Base-by-base conservation (phyloP, 2,888 invertebrate species). In the Netelia melanura region DNA sequence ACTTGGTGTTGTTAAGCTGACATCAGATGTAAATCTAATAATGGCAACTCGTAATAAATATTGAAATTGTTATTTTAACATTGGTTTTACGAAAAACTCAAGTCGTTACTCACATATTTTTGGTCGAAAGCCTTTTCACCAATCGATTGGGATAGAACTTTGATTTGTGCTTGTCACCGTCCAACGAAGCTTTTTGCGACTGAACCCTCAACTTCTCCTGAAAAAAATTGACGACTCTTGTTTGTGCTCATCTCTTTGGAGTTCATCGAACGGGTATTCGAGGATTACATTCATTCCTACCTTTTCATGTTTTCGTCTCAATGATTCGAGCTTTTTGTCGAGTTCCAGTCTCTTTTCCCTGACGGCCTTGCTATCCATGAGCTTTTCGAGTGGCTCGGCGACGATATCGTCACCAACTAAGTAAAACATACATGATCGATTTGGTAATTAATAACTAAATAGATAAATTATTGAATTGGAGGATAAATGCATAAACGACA, bases 311-410 rank as follows among this genome's bases (percentile, higher is more conserved):
- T 98, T 98, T 91, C 97, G 96, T 76, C 97, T 95, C 81, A 98
- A 92, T 43, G 96, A 95, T 89, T 98, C 98, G 79, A 99, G 93
- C 92, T 98, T 98, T 92, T 98, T 98, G 78, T 98, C 97, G 87
- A 98, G 94, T 93, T 98, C 98, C 0, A 96, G 91, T 62, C 96
- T 96, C 91, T 98, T 98, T 90, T 98, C 98, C 78, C 96, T 96
- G 14, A 98, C 97, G 61, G 96, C 92, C 94, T 98, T 98, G 92
- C 96, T 96, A 5, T 97, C 97, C 91, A 98, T 95, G 23, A 99
- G 95, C 88, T 96, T 96, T 21, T 98, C 97, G 68, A 98, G 93
- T 0, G 97, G 95, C 90, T 98, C 98, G 0, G 97, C 97, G 1
- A 96, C 93, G n/a, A 97, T 95, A 86, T 95, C 95, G 43, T 93